Evolutionary conservation across 92 coral and sea anemone species (phyloP), one percentile per base, ranked within the genome.

Genomic region (Zoanthus sansibaricus): DNA sequence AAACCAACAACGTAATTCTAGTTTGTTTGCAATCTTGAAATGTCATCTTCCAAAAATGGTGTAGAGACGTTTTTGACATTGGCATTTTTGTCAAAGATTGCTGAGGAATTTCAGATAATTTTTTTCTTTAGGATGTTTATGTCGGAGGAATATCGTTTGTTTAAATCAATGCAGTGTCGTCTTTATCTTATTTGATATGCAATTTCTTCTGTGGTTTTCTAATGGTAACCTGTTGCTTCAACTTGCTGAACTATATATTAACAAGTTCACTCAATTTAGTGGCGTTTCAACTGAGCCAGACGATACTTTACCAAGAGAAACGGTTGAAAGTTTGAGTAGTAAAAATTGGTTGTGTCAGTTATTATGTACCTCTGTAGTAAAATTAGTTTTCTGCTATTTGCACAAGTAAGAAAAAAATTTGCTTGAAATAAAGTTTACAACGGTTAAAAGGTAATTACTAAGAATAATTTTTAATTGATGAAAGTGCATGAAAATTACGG

Each of bases 151-250:
- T 80, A 61, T 42, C 62, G 42, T 61, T 80, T 31, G 4, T 62
- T 80, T 18, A 8, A 64, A 20, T 4, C 44, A 64, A 70, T 2
- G 42, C 25, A 46, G 85, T 64, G 85, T 45, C 58, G 45, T 45
- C 59, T 80, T 66, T 80, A 80, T 47, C 85, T 80, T 67, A 6
- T 18, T 52, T 45, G 85, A 80, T 64, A 80, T 80, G 85, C 44
- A 75, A 80, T 80, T 55, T 48, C 56, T 59, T 78, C 7, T 78
- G 55, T 37, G 25, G 13, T 48, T 66, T 30, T 64, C 31, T n/a
- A 64, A 62, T 7, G 48, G 73, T 75, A 47, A 55, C 75, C 10
- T 45, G 47, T 64, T 45, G 33, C 32, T 45, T 67, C 15, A 48
- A 20, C 47, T 52, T 25, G 66, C 25, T 20, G 16, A 52, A 51